These are phyloP conservation scores for Dasyornis broadbenti DNA, from an alignment of 2,113 vertebrate genomes.

Conservation along the genomic window DNA sequence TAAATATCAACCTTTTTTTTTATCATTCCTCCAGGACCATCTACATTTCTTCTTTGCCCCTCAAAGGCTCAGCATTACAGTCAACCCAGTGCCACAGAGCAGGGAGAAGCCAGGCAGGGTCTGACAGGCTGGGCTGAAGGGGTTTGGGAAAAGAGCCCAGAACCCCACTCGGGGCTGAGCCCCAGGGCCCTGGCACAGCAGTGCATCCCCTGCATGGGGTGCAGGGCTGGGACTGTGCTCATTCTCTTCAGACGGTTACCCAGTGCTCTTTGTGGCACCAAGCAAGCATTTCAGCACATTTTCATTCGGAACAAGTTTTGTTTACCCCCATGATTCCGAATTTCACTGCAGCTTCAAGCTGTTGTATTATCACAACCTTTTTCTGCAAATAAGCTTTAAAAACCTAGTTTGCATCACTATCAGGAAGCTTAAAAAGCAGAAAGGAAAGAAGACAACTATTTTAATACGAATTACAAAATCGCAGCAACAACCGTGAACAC, in stretches of 20 bases:
- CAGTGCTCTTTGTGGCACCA: rapidly evolving
- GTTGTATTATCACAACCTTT: not conserved
- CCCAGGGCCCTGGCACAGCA: not conserved
- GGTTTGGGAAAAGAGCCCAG: rapidly evolving
- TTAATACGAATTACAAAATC: not conserved
- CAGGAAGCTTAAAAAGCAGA: not conserved
- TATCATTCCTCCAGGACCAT: not conserved
- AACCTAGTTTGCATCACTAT: not conserved
- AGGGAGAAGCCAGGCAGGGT: rapidly evolving
- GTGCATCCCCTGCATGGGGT: rapidly evolving
- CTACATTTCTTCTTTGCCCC: not conserved
- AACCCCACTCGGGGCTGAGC: rapidly evolving
- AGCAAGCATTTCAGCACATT: not conserved
- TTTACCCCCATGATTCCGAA: not conserved
- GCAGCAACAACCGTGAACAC: not conserved
- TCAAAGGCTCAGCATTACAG: not conserved
- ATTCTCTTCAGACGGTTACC: rapidly evolving
- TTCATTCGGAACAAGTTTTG: not conserved
- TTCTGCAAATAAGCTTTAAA: not conserved
- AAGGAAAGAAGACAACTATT: not conserved
- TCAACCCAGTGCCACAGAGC: rapidly evolving
- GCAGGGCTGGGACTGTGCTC: not conserved
- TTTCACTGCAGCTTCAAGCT: not conserved
- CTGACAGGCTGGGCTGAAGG: not conserved
- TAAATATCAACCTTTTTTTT: not conserved